Base-by-base conservation (phyloP, 2,888 invertebrate genomes). In the Acheta domesticus region DNA sequence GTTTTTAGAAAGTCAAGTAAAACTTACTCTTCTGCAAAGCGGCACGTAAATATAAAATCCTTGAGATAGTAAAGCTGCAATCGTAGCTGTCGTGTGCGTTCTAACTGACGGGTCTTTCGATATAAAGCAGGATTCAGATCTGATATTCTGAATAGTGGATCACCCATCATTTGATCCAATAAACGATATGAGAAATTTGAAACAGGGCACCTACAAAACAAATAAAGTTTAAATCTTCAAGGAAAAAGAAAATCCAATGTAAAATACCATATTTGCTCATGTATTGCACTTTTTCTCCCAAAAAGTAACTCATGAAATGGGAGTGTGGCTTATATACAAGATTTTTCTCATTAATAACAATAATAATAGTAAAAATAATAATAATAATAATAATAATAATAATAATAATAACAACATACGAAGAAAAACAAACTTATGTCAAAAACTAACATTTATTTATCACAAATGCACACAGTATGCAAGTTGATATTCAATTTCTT, bases 121-220 rank as follows among this genome's bases (percentile, higher is more conserved):
- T 92, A 93, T 74, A 95, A 88, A 77, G 88, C 87, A 36, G 91
- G 89, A 87, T 94, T 94, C 48, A 95, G 87, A 83, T 93, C 93
- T 75, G 90, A 89, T 79, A 95, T 89, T 85, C 92, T 90, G 86
- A 95, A 95, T 79, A 95, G 87, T 0, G 95, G 95, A 87, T 95
- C 95, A 14, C 88, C 87, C 84, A 90, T 90, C 90, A 96, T 94
- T 86, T 93, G 92, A 83, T 93, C 92, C 82, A 96, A 86, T 75
- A 96, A 87, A 82, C 93, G 90, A 84, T 91, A 92, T 0, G 95
- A 93, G 86, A 95, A 95, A 83, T 93, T 93, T 16, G 94, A 94
- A 16, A 96, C 95, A n/a, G 92, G 90, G 87, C 93, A 94, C 84
- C 92, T 93, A 75, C 80, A 86, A 89, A 85, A 87, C 23, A 49